Evolutionary conservation across 2,888 invertebrate genomes (phyloP).

Genomic region (Drosophila conformis): DNA sequence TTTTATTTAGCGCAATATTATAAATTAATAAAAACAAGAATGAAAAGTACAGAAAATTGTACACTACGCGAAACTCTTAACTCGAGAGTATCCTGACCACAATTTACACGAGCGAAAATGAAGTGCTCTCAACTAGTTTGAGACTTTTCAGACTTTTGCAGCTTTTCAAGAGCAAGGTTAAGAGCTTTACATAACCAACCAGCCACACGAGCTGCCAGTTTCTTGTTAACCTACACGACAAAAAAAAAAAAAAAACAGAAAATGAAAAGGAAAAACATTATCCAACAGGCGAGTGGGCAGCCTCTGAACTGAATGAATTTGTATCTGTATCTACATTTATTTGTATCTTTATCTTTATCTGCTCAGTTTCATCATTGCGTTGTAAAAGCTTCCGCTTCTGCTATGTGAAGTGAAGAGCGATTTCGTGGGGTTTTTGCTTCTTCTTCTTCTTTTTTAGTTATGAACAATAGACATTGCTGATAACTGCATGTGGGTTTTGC

Average conservation of each 20-base stretch:
- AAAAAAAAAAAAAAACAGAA: constrained; percentile 18
- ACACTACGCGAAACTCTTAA: neutral
- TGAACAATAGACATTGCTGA: constrained; percentile 38
- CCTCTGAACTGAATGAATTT: constrained; percentile 53
- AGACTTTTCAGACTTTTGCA: constrained; percentile 4
- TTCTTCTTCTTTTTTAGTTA: neutral
- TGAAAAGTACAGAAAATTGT: constrained; percentile 29
- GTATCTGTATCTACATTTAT: constrained; percentile 26
- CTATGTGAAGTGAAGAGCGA: constrained; percentile 23
- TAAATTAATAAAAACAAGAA: constrained; percentile 54
- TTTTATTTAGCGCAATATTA: constrained; percentile 76
- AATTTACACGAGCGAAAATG: neutral
- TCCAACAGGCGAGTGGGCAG: constrained; percentile 57
- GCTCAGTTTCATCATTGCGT: constrained; percentile 49
- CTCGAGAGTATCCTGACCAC: constrained; percentile 7
- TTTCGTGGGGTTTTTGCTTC: neutral
- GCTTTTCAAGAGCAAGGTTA: constrained; percentile 76
- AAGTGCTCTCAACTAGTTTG: constrained; percentile 30
- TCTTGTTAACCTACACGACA: constrained; percentile 66
- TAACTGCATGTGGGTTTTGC: constrained; percentile 64
- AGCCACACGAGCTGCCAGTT: constrained; percentile 41
- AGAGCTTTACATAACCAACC: constrained; percentile 52
- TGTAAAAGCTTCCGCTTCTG: constrained; percentile 75
- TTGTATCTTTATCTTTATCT: constrained; percentile 22
- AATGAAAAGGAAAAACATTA: constrained; percentile 24